phyloP scores from a whole-genome alignment of 2,888 invertebrate genomes.

The Callinectes sapidus region DNA sequence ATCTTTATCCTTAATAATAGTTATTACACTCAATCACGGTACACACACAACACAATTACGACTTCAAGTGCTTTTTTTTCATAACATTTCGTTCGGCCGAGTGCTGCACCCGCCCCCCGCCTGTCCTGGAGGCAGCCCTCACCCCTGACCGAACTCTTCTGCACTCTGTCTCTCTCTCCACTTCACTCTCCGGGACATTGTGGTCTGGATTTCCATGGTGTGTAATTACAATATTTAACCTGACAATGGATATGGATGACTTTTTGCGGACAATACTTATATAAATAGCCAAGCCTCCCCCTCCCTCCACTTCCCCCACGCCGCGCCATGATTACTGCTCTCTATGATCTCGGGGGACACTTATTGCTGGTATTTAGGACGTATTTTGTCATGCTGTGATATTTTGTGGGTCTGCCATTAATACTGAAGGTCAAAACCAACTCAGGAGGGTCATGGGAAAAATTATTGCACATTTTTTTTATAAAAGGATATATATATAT shows the following conservation, averaged over 20 bases:
- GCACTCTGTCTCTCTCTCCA: not conserved
- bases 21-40: conserved; percentile 36
- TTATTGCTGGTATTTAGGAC: conserved; percentile 36
- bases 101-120: not conserved
- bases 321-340: not conserved
- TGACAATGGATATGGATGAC: conserved; percentile 50
- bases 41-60: conserved; percentile 20
- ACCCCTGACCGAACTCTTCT: not conserved
- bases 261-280: conserved; percentile 61
- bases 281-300: conserved; percentile 46
- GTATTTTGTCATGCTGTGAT: conserved; percentile 41
- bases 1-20: conserved; percentile 15
- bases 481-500: conserved; percentile 15
- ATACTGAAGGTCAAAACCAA: conserved; percentile 39
- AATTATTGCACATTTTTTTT: not conserved
- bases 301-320: not conserved
- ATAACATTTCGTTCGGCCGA: not conserved
- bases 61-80: conserved; percentile 11
- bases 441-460: not conserved
- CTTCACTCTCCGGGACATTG: conserved; percentile 24
- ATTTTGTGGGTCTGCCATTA: conserved; percentile 24
- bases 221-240: conserved; percentile 53
- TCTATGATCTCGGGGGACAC: conserved; percentile 1
- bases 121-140: not conserved
- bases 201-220: conserved; percentile 47